Evolutionary conservation across 1,140 invertebrate species (phyloP).

Genomic region (Tigriopus japonicus): DNA sequence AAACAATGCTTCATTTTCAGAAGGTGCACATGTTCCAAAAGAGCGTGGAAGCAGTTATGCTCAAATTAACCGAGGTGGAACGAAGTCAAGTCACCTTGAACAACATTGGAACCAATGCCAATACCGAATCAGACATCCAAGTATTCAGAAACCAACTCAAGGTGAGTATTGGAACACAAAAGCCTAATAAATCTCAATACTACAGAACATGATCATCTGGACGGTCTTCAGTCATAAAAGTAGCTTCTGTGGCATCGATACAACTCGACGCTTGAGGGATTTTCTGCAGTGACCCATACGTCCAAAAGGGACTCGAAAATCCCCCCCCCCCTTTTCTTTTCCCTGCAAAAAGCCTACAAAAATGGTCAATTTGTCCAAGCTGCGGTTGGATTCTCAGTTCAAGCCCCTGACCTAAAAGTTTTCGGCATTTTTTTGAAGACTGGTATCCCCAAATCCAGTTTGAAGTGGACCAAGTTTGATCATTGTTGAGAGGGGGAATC

Average conservation of each 20-base stretch:
- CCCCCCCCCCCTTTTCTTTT: too few species aligned
- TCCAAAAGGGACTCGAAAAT: too few species aligned
- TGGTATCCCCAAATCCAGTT: too few species aligned
- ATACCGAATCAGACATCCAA: not conserved
- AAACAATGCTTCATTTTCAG: not conserved
- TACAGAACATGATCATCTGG: not conserved
- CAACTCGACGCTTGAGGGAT: too few species aligned
- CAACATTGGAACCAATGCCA: not conserved
- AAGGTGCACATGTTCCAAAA: slow-evolving; percentile 9
- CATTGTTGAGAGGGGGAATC: not conserved
- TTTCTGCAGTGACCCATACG: too few species aligned
- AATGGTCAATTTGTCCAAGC: too few species aligned
- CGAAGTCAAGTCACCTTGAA: not conserved
- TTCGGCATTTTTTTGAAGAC: too few species aligned
- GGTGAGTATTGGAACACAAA: not conserved
- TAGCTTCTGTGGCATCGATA: too few species aligned
- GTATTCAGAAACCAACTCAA: slow-evolving; percentile 7
- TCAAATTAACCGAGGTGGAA: not conserved
- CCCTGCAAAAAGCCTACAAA: too few species aligned
- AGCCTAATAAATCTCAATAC: not conserved
- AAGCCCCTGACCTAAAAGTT: too few species aligned
- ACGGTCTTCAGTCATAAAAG: too few species aligned
- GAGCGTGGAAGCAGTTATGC: slow-evolving; percentile 1
- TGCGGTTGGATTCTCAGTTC: too few species aligned
- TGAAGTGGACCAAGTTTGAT: not conserved